phyloP scores from a whole-genome alignment of 2,113 vertebrate genomes.

The Origma solitaria region DNA sequence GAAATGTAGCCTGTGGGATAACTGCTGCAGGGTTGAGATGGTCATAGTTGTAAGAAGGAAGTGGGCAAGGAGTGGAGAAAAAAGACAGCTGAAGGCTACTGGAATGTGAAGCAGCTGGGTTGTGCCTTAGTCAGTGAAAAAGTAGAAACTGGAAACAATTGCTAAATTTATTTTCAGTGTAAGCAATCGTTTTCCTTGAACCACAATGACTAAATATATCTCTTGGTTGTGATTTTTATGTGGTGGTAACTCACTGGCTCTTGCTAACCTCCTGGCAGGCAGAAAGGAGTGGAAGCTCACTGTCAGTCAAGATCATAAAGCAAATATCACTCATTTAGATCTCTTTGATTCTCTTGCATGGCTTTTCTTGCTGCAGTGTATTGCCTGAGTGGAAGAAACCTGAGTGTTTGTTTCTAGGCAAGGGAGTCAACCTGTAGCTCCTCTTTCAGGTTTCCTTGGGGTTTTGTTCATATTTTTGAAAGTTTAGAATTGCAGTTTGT shows the following conservation, averaged over 20 bases:
- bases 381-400: background rate
- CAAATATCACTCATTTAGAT: background rate
- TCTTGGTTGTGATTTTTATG: slow-evolving; percentile 7
- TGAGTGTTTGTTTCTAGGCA: background rate
- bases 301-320: background rate
- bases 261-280: background rate
- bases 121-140: slow-evolving; percentile 26
- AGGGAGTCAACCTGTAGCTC: background rate
- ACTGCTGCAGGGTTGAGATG: background rate
- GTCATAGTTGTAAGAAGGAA: background rate
- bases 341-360: background rate
- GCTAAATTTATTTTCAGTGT: slow-evolving; percentile 53
- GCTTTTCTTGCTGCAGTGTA: background rate
- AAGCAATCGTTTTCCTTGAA: slow-evolving; percentile 35
- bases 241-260: slow-evolving; percentile 16
- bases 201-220: slow-evolving; percentile 46
- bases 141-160: slow-evolving; percentile 54
- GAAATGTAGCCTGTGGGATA: background rate
- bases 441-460: background rate
- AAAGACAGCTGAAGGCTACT: slow-evolving; percentile 33
- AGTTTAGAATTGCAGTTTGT: background rate
- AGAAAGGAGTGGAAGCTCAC: background rate
- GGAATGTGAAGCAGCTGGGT: slow-evolving; percentile 39
- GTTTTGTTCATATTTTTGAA: background rate
- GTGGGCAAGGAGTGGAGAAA: background rate